Evolutionary conservation across 1,140 invertebrate species (phyloP).

Genomic region (Drosophila miranda): DNA sequence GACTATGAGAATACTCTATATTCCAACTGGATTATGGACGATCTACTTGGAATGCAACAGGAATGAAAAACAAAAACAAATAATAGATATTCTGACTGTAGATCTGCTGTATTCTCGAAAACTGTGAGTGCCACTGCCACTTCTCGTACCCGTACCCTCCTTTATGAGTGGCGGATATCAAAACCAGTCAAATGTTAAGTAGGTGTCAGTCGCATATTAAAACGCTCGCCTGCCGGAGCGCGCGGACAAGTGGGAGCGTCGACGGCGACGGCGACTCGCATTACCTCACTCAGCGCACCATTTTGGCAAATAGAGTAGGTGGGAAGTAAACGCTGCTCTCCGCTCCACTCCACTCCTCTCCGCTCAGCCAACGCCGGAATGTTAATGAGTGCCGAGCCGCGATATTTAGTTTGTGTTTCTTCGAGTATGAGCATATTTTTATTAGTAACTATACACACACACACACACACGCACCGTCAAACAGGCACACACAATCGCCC

Average conservation of each 20-base stretch:
- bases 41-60: not conserved
- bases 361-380: conserved; percentile 59
- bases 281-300: conserved; percentile 78
- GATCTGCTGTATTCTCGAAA: not conserved
- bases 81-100: not conserved
- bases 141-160: conserved; percentile 12
- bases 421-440: conserved; percentile 38
- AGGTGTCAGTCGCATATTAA: conserved; percentile 79
- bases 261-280: conserved; percentile 36
- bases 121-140: not conserved
- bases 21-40: not conserved
- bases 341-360: conserved; percentile 1
- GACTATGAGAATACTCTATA: not conserved
- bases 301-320: conserved; percentile 80
- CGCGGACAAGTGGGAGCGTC: conserved; percentile 44
- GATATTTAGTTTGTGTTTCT: conserved; percentile 55
- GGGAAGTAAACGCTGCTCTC: conserved; percentile 13
- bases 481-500: not conserved
- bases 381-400: conserved; percentile 68
- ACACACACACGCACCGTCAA: conserved; percentile 12
- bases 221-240: conserved; percentile 15
- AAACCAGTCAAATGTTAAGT: conserved; percentile 77
- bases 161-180: conserved; percentile 20
- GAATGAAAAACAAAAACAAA: not conserved
- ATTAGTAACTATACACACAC: conserved; percentile 6